phyloP scores from a whole-genome alignment of 2,113 vertebrate species.

The Chiloscyllium plagiosum region DNA sequence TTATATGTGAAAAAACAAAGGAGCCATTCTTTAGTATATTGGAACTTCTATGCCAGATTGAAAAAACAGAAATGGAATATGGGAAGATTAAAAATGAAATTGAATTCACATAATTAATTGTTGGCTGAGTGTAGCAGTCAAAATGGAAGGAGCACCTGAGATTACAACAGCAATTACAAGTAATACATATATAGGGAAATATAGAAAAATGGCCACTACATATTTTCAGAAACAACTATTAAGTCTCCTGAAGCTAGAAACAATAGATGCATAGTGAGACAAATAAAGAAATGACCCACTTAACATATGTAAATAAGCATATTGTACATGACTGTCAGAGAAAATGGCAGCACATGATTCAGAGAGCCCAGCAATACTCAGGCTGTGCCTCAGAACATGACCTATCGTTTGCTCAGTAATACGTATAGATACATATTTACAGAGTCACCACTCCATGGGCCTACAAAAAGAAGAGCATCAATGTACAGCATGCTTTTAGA shows the following conservation, averaged over 20 bases:
- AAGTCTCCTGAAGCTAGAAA: background rate
- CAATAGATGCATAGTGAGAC: background rate
- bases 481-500: background rate
- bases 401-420: background rate
- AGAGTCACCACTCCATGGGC: background rate
- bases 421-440: background rate
- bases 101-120: background rate
- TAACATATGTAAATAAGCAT: background rate
- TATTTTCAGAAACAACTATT: background rate
- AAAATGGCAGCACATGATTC: background rate
- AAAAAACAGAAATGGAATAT: slow-evolving; percentile 15
- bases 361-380: background rate
- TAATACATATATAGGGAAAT: background rate
- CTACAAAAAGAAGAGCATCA: background rate
- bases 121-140: background rate
- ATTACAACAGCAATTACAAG: background rate
- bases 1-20: slow-evolving; percentile 8
- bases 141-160: background rate
- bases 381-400: background rate
- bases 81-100: background rate
- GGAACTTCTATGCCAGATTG: background rate
- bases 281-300: background rate
- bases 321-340: background rate
- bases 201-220: background rate
- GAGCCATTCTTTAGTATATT: background rate